These are phyloP conservation scores for Phoeniculus purpureus DNA, from an alignment of 2,797 vertebrate species.

Conservation along the genomic window DNA sequence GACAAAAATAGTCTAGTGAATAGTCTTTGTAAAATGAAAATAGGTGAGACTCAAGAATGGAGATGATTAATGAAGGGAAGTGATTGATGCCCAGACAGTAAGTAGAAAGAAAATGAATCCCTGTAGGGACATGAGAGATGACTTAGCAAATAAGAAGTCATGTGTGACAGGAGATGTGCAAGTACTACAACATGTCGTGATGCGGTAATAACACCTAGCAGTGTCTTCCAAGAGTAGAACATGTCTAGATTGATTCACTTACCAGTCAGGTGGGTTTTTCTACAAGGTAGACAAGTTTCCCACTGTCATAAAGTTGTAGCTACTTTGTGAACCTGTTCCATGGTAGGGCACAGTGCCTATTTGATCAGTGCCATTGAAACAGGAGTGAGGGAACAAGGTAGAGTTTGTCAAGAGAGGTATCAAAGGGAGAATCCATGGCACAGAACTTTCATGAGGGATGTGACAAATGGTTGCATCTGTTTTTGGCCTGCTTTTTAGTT, in stretches of 20 bases:
- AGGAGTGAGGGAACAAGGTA: background rate
- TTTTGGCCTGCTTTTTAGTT: background rate
- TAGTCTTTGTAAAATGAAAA: background rate
- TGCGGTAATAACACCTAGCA: background rate
- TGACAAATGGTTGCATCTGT: background rate
- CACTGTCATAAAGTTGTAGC: background rate
- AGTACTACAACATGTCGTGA: background rate
- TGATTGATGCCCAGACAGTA: background rate
- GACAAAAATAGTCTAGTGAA: background rate
- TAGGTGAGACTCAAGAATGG: background rate
- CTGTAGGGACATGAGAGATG: background rate
- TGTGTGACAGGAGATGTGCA: background rate
- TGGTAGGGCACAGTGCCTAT: background rate
- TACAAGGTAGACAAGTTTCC: background rate
- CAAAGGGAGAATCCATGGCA: background rate
- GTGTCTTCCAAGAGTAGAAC: background rate
- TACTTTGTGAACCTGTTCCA: background rate
- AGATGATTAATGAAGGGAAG: slow-evolving; percentile 3
- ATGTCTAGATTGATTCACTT: background rate
- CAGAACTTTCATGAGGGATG: background rate
- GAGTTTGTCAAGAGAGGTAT: background rate
- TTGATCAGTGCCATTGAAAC: background rate
- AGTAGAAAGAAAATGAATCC: background rate
- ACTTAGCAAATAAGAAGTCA: background rate
- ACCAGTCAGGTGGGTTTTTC: background rate